Conservation (phyloP, 2,797 vertebrate genomes). For the Sebastes alutus region DNA sequence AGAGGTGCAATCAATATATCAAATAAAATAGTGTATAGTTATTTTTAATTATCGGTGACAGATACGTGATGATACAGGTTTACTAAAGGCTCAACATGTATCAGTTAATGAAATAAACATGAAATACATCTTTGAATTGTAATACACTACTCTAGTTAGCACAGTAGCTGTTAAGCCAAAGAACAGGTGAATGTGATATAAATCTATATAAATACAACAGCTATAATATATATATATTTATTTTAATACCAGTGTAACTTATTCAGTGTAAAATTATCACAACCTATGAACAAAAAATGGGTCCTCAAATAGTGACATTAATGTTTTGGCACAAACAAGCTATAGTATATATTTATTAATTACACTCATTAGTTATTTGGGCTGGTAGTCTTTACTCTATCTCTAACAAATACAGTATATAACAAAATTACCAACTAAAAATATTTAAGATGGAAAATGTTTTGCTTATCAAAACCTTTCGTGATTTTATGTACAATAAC, state of each 20-base stretch:
- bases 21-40: slow-evolving; percentile 2
- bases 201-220: slow-evolving; percentile 25
- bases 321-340: not conserved
- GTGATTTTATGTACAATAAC: not conserved
- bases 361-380: not conserved
- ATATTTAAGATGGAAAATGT: slow-evolving; percentile 4
- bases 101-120: not conserved
- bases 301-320: not conserved
- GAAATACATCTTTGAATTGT: not conserved
- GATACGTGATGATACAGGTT: not conserved
- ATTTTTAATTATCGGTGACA: not conserved
- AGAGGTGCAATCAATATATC: slow-evolving; percentile 30
- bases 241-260: slow-evolving; percentile 9
- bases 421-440: slow-evolving; percentile 12
- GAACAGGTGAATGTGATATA: not conserved
- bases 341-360: not conserved
- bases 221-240: slow-evolving; percentile 8
- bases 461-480: slow-evolving; percentile 29
- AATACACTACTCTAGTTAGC: slow-evolving; percentile 9
- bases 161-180: slow-evolving; percentile 12
- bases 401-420: not conserved
- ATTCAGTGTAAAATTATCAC: slow-evolving; percentile 26
- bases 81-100: not conserved
- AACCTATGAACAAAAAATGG: not conserved
- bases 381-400: not conserved